Conservation (phyloP, 2,888 invertebrate species). For the Charanyca ferruginea region DNA sequence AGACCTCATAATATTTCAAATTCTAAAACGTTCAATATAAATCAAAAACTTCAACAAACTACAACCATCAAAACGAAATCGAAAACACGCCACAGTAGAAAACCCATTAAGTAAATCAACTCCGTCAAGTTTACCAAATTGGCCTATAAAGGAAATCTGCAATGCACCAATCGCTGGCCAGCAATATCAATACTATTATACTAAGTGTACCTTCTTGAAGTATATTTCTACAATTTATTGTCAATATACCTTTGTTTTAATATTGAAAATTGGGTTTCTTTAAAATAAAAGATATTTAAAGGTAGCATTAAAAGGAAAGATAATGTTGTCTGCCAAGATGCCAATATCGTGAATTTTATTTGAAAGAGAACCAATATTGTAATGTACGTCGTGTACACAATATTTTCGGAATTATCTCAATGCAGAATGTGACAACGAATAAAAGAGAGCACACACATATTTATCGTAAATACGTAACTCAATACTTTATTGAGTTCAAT, state of each 20-base stretch:
- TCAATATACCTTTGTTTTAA: conserved; percentile 30
- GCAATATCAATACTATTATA: conserved; percentile 29
- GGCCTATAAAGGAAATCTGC: conserved; percentile 35
- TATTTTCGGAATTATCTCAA: background rate
- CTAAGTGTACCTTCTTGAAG: conserved; percentile 19
- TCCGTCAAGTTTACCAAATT: conserved; percentile 28
- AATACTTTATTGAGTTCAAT: no score
- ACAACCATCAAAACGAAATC: conserved; percentile 11
- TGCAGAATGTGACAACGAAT: background rate
- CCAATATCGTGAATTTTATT: background rate
- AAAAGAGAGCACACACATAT: no score
- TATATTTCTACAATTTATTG: conserved; percentile 41
- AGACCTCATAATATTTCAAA: conserved; percentile 4
- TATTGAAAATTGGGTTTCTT: conserved; percentile 22
- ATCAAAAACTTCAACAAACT: conserved; percentile 9
- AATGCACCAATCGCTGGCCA: conserved; percentile 54
- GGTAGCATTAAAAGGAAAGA: background rate
- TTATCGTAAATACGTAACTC: no score
- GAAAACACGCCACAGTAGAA: conserved; percentile 39
- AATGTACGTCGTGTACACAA: no score
- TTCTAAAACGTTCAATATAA: conserved; percentile 29
- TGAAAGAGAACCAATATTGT: background rate
- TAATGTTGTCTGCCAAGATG: conserved; percentile 27
- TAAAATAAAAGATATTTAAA: conserved; percentile 37
- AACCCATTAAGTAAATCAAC: conserved; percentile 38